These are phyloP conservation scores for Dendrolimus punctatus DNA, from an alignment of 1,140 invertebrate species.

Conservation along the genomic window DNA sequence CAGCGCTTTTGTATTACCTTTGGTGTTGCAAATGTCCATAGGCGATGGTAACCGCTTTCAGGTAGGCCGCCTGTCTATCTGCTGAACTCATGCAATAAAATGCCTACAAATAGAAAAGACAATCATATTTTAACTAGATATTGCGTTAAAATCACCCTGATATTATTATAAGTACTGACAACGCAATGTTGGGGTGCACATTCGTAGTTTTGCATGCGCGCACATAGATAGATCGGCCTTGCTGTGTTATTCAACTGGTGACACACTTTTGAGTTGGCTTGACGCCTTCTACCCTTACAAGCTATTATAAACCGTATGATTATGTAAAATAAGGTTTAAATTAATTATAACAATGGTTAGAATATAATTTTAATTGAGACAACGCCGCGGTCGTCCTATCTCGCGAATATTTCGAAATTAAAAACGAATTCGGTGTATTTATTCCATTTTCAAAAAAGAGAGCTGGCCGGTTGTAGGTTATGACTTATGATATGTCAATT, in stretches of 20 bases:
- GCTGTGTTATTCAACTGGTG: slow-evolving; percentile 62
- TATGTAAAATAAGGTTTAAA: slow-evolving; percentile 16
- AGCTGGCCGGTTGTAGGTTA: too few species aligned
- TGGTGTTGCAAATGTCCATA: too few species aligned
- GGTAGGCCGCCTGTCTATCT: not conserved
- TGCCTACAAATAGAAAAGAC: too few species aligned
- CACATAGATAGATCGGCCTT: slow-evolving; percentile 64
- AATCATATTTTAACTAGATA: too few species aligned
- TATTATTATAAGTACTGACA: slow-evolving; percentile 1
- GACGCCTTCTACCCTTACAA: slow-evolving; percentile 37
- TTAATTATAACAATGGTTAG: slow-evolving; percentile 7
- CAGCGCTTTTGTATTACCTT: too few species aligned
- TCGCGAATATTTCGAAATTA: slow-evolving; percentile 43
- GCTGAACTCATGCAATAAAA: too few species aligned
- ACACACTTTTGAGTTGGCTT: slow-evolving; percentile 68
- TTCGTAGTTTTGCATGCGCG: slow-evolving; percentile 45
- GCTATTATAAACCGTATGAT: slow-evolving; percentile 31
- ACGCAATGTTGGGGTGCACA: slow-evolving; percentile 9
- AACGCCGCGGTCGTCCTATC: slow-evolving; percentile 34
- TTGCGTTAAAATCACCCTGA: not conserved
- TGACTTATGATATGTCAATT: too few species aligned
- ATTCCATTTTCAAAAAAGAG: not conserved
- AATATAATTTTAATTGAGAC: slow-evolving; percentile 63
- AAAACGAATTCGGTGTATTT: slow-evolving; percentile 46
- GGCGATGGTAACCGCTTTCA: not conserved